These are phyloP conservation scores for Solen grandis DNA, from an alignment of 1,140 invertebrate species.

Conservation along the genomic window DNA sequence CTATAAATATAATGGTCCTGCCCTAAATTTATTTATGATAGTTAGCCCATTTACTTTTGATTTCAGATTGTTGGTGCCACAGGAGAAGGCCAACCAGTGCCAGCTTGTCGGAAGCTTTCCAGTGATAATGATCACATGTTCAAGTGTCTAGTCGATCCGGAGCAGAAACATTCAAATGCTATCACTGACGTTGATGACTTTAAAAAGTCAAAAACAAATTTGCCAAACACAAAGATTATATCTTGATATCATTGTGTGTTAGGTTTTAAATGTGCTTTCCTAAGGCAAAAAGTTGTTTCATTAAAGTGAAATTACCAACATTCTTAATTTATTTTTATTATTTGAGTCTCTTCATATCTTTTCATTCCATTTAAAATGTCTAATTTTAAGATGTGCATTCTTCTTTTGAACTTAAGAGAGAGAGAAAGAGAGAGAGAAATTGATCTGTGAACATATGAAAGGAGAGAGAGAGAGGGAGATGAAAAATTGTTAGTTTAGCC, in stretches of 20 bases:
- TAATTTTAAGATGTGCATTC: no score
- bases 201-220: neutral
- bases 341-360: no score
- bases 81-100: neutral
- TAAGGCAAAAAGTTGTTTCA: no score
- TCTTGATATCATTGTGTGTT: conserved; percentile 10
- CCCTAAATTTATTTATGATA: neutral
- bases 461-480: no score
- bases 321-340: no score
- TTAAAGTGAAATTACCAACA: no score
- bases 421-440: no score
- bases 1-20: neutral
- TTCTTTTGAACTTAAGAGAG: no score
- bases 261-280: no score
- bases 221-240: conserved; percentile 18
- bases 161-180: conserved; percentile 10
- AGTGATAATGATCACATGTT: conserved; percentile 33
- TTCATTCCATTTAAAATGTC: no score
- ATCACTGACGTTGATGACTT: conserved; percentile 18
- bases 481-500: no score
- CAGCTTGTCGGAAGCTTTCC: neutral
- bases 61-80: conserved; percentile 23
- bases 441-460: no score
- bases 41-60: neutral
- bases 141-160: conserved; percentile 34